Evolutionary conservation across 2,113 vertebrate species (phyloP), one percentile per base, ranked within the genome.

Genomic region (Lophura nycthemera): DNA sequence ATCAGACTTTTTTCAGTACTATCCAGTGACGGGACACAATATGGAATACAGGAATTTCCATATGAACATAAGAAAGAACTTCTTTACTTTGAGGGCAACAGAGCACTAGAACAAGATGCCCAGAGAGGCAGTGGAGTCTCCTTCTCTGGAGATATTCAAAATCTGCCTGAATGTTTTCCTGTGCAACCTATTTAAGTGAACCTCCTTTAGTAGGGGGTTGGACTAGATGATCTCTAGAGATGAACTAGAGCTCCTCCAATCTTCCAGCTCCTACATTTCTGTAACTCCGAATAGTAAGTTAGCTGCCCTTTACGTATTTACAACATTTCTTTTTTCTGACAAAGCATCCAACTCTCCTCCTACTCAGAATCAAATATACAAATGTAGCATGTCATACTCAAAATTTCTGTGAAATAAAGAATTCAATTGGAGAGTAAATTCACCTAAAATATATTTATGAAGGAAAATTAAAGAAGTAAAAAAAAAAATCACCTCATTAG

Each of bases 231-330:
- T 54, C 52, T 54, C 27, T 30, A 29, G 52, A 54, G 27, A 15
- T 43, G 42, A 43, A 17, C 42, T 43, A 43, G 42, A 43, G 42
- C 15, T 43, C 42, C 42, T 43, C 42, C 42, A 43, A 43, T 43
- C 30, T 32, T 57, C 17, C 17, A 57, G 13, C 54, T 32, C 29
- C 17, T 11, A 32, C 30, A 57, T 32, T 57, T 32, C 54, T 57
- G 54, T 57, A 32, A 57, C 17, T 57, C 54, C 32, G 54, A 57
- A 25, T 3, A 61, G 29, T 6, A 63, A 79, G 54, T 4, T 6
- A 20, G 59, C 14, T 2, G 36, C 4, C n/a, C 1, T 38, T 64
- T 42, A 64, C 13, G 27, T 0, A 1, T 30, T 6, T 34, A 27
- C 2, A 50, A 27, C 32, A 11, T 42, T 6, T 79, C 2, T 76